Evolutionary conservation across 2,888 invertebrate genomes (phyloP).

Genomic region (Alsophila aescularia): DNA sequence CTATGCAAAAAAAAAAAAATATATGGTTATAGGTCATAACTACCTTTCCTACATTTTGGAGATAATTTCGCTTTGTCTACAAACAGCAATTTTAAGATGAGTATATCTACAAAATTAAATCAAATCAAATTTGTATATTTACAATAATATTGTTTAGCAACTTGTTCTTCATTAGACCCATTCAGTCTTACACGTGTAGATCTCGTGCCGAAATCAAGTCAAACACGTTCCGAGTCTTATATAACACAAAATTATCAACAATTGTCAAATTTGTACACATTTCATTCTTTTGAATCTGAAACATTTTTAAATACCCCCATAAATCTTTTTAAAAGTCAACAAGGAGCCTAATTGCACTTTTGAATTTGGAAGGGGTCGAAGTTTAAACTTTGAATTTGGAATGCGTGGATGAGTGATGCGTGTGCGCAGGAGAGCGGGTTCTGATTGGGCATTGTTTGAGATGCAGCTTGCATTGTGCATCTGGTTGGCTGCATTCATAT

Average conservation of each 20-base stretch:
- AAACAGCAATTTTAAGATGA: no score
- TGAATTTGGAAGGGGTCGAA: constrained; percentile 46
- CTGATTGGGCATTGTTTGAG: constrained; percentile 74
- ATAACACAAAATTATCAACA: constrained; percentile 20
- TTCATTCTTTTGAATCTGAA: constrained; percentile 9
- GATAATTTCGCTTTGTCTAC: no score
- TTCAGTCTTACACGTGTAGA: constrained; percentile 13
- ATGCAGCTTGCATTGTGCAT: constrained; percentile 64
- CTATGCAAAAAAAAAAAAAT: no score
- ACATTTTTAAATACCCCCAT: constrained; percentile 10
- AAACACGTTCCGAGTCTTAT: constrained; percentile 7
- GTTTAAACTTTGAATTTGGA: constrained; percentile 49
- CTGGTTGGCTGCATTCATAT: constrained; percentile 38
- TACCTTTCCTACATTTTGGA: no score
- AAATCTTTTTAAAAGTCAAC: constrained; percentile 35
- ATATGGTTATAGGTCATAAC: no score
- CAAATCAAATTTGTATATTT: no score
- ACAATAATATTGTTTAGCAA: no score
- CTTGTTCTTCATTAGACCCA: no score
- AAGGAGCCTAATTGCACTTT: constrained; percentile 50
- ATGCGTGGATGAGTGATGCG: constrained; percentile 63
- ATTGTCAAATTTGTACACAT: constrained; percentile 14
- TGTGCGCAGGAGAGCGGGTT: constrained; percentile 48
- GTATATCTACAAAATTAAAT: no score
- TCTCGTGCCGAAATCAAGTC: constrained; percentile 25